phyloP scores from a whole-genome alignment of 2,888 invertebrate genomes.

The Cerastis leucographa region DNA sequence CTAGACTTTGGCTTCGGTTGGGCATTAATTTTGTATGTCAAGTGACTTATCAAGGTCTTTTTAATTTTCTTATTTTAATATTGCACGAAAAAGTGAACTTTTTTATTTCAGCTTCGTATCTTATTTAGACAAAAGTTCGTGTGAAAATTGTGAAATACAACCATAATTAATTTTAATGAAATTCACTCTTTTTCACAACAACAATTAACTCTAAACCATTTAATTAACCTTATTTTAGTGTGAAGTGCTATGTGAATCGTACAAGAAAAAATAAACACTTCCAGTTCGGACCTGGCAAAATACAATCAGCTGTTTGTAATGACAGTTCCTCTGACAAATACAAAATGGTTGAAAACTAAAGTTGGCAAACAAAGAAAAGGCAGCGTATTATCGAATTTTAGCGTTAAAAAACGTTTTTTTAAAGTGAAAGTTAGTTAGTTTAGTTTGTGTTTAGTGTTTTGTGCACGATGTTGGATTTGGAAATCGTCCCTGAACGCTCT shows the following conservation, averaged over 20 bases:
- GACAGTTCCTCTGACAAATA: slow-evolving; percentile 91
- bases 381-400: slow-evolving; percentile 88
- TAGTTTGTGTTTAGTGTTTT: slow-evolving; percentile 96
- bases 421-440: slow-evolving; percentile 87
- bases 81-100: neutral
- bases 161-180: neutral
- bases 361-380: slow-evolving; percentile 91
- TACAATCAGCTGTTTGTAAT: slow-evolving; percentile 91
- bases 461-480: slow-evolving; percentile 97
- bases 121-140: neutral
- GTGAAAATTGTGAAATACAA: neutral
- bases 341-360: slow-evolving; percentile 91
- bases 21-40: neutral
- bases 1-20: neutral
- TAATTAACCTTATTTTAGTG: neutral
- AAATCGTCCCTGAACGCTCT: slow-evolving; percentile 98
- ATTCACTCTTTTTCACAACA: neutral
- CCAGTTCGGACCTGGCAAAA: slow-evolving; percentile 83
- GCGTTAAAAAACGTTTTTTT: slow-evolving; percentile 82
- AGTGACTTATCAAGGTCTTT: neutral
- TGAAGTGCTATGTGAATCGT: neutral
- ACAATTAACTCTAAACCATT: neutral
- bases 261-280: slow-evolving; percentile 39
- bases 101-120: neutral
- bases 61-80: neutral